A percentile compares a stretch with the other conserved stretches of the same genome.
Conservation (phyloP, 2,797 vertebrate genomes). For the Pseudochirops cupreus region DNA sequence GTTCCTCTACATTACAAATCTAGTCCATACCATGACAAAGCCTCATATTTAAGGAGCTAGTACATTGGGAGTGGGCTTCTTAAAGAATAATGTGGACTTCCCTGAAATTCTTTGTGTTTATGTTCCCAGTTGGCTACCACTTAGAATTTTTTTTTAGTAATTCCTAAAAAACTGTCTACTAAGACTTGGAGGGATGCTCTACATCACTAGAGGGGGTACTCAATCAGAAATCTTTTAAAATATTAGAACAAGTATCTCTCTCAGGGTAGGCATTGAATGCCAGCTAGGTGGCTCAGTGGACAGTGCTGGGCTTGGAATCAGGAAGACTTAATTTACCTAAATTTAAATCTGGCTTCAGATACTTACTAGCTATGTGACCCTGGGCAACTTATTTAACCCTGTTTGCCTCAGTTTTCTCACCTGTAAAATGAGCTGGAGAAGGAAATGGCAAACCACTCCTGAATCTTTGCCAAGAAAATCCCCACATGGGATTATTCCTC, state of each 20-base stretch:
- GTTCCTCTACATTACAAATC: neutral
- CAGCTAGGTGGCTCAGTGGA: neutral
- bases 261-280: neutral
- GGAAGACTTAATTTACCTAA: neutral
- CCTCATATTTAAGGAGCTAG: constrained; percentile 1
- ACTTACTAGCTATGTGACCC: neutral
- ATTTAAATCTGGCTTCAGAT: neutral
- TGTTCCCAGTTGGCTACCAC: neutral
- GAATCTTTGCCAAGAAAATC: neutral
- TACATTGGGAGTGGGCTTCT: neutral
- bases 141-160: no score
- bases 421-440: neutral
- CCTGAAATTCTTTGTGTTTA: neutral
- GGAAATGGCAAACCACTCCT: no score
- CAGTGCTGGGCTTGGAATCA: neutral
- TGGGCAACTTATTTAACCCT: neutral
- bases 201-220: no score
- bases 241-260: no score
- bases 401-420: neutral
- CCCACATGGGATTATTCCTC: neutral
- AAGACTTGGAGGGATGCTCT: no score
- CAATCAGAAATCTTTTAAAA: no score
- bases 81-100: neutral
- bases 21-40: neutral
- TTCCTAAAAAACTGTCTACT: no score